These are phyloP conservation scores for Fopius arisanus DNA, from an alignment of 1,140 invertebrate genomes.

Conservation along the genomic window DNA sequence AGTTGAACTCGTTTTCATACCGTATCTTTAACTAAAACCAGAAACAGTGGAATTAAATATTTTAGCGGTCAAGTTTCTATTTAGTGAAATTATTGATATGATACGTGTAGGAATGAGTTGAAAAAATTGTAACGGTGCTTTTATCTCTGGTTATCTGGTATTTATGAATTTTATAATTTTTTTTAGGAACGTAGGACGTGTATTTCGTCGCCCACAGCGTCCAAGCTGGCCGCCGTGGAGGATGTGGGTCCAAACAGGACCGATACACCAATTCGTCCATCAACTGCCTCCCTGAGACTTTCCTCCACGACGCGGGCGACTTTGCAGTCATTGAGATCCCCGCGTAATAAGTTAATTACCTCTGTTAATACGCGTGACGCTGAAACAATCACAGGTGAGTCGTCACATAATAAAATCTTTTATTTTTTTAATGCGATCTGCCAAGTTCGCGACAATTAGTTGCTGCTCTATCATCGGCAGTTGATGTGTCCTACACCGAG, in stretches of 20 bases:
- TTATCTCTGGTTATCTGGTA: not conserved
- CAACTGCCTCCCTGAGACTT: constrained; percentile 51
- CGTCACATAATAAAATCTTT: not conserved
- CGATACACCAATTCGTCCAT: constrained; percentile 52
- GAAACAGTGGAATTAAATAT: no score
- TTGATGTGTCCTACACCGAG: no score
- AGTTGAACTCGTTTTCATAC: no score
- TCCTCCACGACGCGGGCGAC: constrained; percentile 57
- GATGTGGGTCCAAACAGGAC: constrained; percentile 66
- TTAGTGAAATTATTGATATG: not conserved
- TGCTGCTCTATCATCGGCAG: no score
- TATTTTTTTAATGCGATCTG: constrained; percentile 19
- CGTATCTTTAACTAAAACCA: no score
- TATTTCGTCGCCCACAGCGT: constrained; percentile 60
- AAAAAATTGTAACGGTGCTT: not conserved
- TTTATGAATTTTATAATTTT: not conserved
- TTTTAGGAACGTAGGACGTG: constrained; percentile 59
- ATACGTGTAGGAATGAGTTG: not conserved
- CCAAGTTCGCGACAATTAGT: not conserved
- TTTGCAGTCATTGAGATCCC: constrained; percentile 48
- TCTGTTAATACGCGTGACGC: constrained; percentile 58
- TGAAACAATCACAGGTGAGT: constrained; percentile 66
- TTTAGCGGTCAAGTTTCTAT: no score
- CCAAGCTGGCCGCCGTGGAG: constrained; percentile 69
- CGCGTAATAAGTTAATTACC: constrained; percentile 41